These are phyloP conservation scores for Drosophila mercatorum DNA, from an alignment of 2,888 invertebrate species.

Conservation along the genomic window DNA sequence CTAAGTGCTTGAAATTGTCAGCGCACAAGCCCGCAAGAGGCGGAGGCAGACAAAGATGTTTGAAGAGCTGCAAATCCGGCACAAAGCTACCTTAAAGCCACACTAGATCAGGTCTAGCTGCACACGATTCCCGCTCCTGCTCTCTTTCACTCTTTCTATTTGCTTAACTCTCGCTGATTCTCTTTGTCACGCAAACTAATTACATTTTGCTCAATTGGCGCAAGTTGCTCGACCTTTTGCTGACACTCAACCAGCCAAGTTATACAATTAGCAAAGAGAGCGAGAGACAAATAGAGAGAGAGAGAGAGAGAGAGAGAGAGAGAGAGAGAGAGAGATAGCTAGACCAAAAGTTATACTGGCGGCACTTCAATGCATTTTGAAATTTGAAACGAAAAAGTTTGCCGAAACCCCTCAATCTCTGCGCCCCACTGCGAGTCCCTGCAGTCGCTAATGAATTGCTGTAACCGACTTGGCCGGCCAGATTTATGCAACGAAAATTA, in stretches of 20 bases:
- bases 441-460: constrained; percentile 72
- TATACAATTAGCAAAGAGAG: constrained; percentile 67
- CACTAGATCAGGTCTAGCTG: constrained; percentile 33
- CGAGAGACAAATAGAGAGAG: constrained; percentile 11
- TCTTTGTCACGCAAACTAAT: constrained; percentile 59
- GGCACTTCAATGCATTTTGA: constrained; percentile 77
- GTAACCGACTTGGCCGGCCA: constrained; percentile 66
- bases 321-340: constrained; percentile 1
- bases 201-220: constrained; percentile 70
- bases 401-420: neutral
- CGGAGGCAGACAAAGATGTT: constrained; percentile 37
- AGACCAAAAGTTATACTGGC: constrained; percentile 65
- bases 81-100: constrained; percentile 40
- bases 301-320: constrained; percentile 21
- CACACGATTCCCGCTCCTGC: constrained; percentile 3
- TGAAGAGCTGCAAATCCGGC: constrained; percentile 49
- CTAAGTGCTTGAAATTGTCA: constrained; percentile 77
- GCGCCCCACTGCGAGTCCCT: neutral
- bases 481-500: constrained; percentile 75
- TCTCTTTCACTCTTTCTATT: neutral
- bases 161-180: neutral
- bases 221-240: constrained; percentile 61
- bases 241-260: constrained; percentile 56
- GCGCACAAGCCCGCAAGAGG: constrained; percentile 22
- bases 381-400: constrained; percentile 65